Base-by-base conservation (phyloP, 1,140 invertebrate genomes). In the Lepidotrigona ventralis region DNA sequence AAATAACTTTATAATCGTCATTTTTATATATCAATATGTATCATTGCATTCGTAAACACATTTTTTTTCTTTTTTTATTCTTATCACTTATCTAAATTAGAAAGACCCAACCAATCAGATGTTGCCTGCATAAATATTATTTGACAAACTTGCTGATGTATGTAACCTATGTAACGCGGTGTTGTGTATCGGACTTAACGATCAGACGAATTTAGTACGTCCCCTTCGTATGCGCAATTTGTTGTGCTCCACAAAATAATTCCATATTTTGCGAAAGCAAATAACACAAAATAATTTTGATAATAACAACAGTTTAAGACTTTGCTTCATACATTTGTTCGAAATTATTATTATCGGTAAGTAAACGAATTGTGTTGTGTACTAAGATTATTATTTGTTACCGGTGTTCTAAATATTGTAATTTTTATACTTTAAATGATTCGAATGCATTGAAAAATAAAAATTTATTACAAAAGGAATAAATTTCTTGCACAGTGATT, bases 201-300 rank as follows among this genome's bases (percentile, higher is more conserved):
- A 63, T 64, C 14, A 26, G 46, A 26, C 26, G 21, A 39, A 56
- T 56, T 4, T 77, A 60, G 6, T 39, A 58, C 66, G 51, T 69
- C 29, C 53, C 14, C n/a, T 19, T 54, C 29, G 53, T 64, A 12
- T 39, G 69, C 53, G 53, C 33, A 73, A 68, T 79, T 83, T 83
- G 33, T 51, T 73, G 69, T 83, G 51, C 23, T 79, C 21, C 21
- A 29, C 54, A 5, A 6, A 72, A 33, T 19, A 72, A 51, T 26
- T 70, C 26, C 21, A 26, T 56, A 64, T 51, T 26, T 60, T n/a
- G 11, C 46, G 70, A 54, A 64, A 9, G 29, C 6, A 6, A n/a
- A 54, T 78, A 83, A 54, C 19, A 26, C 21, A 39, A 29, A 26
- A 39, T 69, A 71, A 9, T 51, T 64, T 64, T 6, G 33, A 21